These are phyloP conservation scores for Rhizoglyphus robini DNA, from an alignment of 1,140 invertebrate species.

Conservation along the genomic window DNA sequence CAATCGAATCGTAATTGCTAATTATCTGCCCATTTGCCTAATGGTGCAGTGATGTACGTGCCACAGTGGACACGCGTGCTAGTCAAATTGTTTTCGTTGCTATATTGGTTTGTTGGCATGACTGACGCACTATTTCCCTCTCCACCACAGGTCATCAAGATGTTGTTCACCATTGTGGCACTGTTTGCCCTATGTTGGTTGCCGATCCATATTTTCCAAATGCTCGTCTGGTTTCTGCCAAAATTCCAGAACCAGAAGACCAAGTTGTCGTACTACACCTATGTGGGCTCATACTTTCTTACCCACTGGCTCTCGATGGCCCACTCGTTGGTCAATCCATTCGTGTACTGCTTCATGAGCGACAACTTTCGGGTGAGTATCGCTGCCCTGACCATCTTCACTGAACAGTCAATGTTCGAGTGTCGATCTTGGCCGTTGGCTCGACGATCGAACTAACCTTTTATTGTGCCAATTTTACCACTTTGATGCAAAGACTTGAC, in stretches of 20 bases:
- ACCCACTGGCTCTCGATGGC: constrained; percentile 30
- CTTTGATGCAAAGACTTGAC: background rate
- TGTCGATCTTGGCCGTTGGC: background rate
- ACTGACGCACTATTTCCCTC: background rate
- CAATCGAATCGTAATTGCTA: background rate
- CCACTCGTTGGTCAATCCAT: constrained; percentile 16
- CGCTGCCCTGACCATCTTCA: background rate
- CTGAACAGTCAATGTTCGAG: background rate
- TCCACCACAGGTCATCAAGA: constrained; percentile 42
- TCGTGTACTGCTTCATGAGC: constrained; percentile 16
- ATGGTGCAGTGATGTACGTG: background rate
- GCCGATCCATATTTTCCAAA: constrained; percentile 37
- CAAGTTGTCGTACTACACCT: constrained; percentile 28
- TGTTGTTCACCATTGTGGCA: constrained; percentile 41
- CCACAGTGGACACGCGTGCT: background rate
- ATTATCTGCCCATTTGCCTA: background rate
- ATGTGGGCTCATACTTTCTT: constrained; percentile 35
- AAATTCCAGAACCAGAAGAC: constrained; percentile 23
- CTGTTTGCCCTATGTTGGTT: constrained; percentile 44
- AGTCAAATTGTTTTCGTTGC: background rate
- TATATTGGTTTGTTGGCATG: background rate
- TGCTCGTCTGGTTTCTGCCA: constrained; percentile 31
- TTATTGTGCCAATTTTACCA: background rate
- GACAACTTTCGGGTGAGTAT: constrained; percentile 13
- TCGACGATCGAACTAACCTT: background rate